Evolutionary conservation across 2,888 invertebrate genomes (phyloP), one percentile per base, ranked within the genome.

Genomic region (Drosophila siamana): DNA sequence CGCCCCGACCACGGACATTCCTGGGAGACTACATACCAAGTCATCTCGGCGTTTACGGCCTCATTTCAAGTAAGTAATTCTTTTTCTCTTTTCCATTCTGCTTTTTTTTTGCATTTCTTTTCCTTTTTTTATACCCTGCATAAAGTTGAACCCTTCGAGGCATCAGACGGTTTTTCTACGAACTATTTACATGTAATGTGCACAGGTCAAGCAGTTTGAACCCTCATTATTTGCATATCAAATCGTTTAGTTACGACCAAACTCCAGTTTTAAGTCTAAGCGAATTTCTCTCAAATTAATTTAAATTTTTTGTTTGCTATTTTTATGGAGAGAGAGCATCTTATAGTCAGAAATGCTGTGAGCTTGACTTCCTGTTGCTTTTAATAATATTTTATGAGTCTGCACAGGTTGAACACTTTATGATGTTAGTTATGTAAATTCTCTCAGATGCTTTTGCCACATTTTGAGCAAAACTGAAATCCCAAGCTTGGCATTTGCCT

Each of bases 11-110:
- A 94, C 52, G 93, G 93, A 80, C 95, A 95, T 89, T 93, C 95
- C 77, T 96, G 95, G 95, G 96, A 96, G 92, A 94, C 94, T 75
- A 94, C 94, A 77, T 98, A 98, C 93, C 97, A 97, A 92, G 94
- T 97, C 90, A 94, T 96, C 76, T 95, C 97, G 22, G 98, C 98
- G 75, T 94, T 97, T 86, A 96, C 96, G 50, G 96, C 97, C 66
- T 97, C 98, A 64, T 96, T 97, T 92, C 97, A 97, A 95, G 97
- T 96, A 91, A 93, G 92, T 90, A 62, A 70, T 68, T 68, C 66
- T 41, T 62, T 82, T 59, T 16, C 44, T 47, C 36, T 38, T 38
- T 47, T 36, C 62, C 55, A 54, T 56, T 54, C 36, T 19, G 33
- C 50, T 51, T 40, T 44, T 47, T 43, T 26, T 51, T 13, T 2